phyloP scores from a whole-genome alignment of 2,888 invertebrate species.

The Esperia sulphurella region DNA sequence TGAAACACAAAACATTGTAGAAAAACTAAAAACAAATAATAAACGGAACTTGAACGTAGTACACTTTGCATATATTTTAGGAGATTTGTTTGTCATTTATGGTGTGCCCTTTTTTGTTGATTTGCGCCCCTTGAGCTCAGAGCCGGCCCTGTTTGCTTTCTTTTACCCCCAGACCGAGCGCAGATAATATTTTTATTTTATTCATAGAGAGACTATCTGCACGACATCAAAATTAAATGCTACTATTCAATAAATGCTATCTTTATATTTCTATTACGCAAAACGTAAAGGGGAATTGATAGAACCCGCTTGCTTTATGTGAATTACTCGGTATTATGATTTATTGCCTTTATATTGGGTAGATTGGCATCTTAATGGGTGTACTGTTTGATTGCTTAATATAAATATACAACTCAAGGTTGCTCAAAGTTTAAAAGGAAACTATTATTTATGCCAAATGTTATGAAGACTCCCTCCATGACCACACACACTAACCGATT shows the following conservation, averaged over 20 bases:
- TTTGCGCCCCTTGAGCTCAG: not conserved
- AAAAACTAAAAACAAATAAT: too few species aligned
- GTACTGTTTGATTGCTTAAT: conserved; percentile 43
- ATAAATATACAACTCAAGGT: not conserved
- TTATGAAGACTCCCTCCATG: too few species aligned
- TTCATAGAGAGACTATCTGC: conserved; percentile 46
- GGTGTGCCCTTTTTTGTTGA: too few species aligned
- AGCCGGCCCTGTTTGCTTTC: not conserved
- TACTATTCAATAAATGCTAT: conserved; percentile 62
- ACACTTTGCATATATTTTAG: too few species aligned
- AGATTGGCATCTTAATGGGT: conserved; percentile 63
- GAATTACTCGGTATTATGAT: conserved; percentile 42
- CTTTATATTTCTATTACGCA: conserved; percentile 67
- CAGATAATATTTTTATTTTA: conserved; percentile 54
- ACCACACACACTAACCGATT: too few species aligned
- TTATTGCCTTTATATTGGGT: conserved; percentile 48
- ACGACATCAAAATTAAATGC: conserved; percentile 47
- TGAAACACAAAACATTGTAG: too few species aligned
- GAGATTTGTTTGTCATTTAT: too few species aligned
- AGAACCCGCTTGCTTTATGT: conserved; percentile 26
- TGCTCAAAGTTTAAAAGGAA: too few species aligned
- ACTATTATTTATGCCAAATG: too few species aligned
- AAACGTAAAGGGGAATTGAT: conserved; percentile 50
- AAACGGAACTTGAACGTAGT: too few species aligned
- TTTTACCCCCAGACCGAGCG: conserved; percentile 6